Evolutionary conservation across 1,140 invertebrate species (phyloP).

Genomic region (Drosophila rhopaloa): DNA sequence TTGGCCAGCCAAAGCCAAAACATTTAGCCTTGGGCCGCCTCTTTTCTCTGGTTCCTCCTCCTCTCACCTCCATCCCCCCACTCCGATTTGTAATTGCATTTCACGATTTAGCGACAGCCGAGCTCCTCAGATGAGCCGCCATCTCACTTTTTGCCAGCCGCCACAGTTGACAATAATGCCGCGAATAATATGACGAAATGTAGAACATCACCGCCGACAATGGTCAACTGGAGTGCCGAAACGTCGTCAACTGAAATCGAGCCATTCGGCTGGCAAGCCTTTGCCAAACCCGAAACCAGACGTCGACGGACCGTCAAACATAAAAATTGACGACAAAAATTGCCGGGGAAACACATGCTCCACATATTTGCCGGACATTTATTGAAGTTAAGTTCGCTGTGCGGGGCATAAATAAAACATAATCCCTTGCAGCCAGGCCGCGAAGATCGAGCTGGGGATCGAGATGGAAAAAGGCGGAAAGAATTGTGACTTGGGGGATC

Average conservation of each 20-base stretch:
- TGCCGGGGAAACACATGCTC: constrained; percentile 84
- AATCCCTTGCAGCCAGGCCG: constrained; percentile 70
- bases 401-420: constrained; percentile 84
- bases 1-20: constrained; percentile 26
- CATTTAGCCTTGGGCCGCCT: constrained; percentile 45
- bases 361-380: constrained; percentile 85
- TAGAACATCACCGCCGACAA: constrained; percentile 80
- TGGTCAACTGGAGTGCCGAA: constrained; percentile 33
- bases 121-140: constrained; percentile 55
- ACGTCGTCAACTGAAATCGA: constrained; percentile 15
- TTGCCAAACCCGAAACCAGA: constrained; percentile 7
- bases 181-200: constrained; percentile 84
- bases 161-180: constrained; percentile 79
- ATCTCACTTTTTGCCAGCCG: constrained; percentile 61
- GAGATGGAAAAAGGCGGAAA: constrained; percentile 13
- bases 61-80: no score
- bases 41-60: constrained; percentile 4
- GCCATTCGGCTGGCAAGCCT: background rate
- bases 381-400: constrained; percentile 84
- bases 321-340: constrained; percentile 84
- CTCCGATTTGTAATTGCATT: constrained; percentile 71
- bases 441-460: constrained; percentile 31
- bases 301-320: constrained; percentile 58
- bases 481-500: background rate
- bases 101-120: constrained; percentile 72